These are phyloP conservation scores for Mesoclemmys tuberculata DNA, from an alignment of 2,113 vertebrate genomes.

Conservation along the genomic window DNA sequence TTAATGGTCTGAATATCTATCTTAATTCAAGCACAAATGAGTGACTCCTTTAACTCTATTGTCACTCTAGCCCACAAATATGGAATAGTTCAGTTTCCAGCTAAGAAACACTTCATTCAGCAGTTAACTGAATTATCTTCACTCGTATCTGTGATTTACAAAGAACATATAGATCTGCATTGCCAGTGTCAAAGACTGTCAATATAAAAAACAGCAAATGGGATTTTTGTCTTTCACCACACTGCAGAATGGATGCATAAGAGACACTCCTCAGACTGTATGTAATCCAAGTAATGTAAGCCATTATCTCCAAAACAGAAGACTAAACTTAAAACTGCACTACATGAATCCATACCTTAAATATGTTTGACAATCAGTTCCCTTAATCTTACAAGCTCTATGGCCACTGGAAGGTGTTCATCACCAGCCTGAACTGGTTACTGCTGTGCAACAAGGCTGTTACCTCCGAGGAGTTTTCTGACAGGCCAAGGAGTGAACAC, in stretches of 20 bases:
- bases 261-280: conserved; percentile 71
- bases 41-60: conserved; percentile 39
- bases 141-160: conserved; percentile 82
- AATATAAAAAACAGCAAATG: conserved; percentile 82
- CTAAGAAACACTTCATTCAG: conserved; percentile 77
- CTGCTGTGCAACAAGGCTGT: conserved; percentile 20
- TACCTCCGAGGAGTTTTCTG: conserved; percentile 71
- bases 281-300: conserved; percentile 79
- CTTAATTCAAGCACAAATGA: conserved; percentile 44
- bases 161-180: conserved; percentile 73
- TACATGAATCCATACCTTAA: conserved; percentile 69
- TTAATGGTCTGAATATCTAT: conserved; percentile 18
- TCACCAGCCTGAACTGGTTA: conserved; percentile 31
- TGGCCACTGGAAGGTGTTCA: conserved; percentile 44
- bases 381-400: conserved; percentile 42
- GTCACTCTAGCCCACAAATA: conserved; percentile 50
- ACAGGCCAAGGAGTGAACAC: conserved; percentile 72
- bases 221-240: conserved; percentile 84
- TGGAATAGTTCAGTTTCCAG: conserved; percentile 70
- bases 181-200: conserved; percentile 78
- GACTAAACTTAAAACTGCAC: conserved; percentile 60
- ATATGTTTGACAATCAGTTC: conserved; percentile 67
- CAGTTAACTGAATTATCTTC: conserved; percentile 80
- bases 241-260: conserved; percentile 70
- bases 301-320: conserved; percentile 76